Base-by-base conservation (phyloP, 1,140 invertebrate species). In the Heliconius congener region DNA sequence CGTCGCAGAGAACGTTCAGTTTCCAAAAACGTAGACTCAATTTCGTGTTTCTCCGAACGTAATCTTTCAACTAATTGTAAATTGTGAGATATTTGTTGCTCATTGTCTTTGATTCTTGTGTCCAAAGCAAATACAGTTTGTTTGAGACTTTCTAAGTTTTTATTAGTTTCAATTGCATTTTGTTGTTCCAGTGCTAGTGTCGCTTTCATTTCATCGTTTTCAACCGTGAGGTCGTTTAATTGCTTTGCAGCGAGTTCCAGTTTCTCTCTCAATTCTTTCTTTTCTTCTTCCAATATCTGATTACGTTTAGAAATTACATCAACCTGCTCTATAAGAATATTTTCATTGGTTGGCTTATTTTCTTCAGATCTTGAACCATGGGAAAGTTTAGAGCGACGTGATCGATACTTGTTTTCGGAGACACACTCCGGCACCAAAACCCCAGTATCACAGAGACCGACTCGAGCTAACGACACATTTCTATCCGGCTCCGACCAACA, bases 401-500 rank as follows among this genome's bases (percentile, higher is more conserved):
- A 77, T n/a, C 87, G 82, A 76, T 82, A 84, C 78, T 84, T 88
- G 46, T 73, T 83, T 8, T 93, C 92, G 0, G 89, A 88, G 27
- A 83, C 83, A 19, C 85, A 87, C 80, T 94, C 91, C 50, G 79
- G 81, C 11, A 81, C 80, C 16, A 78, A 81, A 2, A 93, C 81
- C 18, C 90, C 91, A 16, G 91, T 91, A 71, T 92, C 95, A 74
- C 94, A 95, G 6, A 98, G 90, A 2, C 97, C 97, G 66, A 98
- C 98, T 79, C 97, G 95, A 0, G 96, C 97, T 77, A 97, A 90
- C 0, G 97, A 98, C 1, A 98, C 97, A 77, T 96, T 96, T 78
- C 97, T 95, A 85, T 98, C 97, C 0, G 97, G 97, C 88, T 98
- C 97, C 0, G 97, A 98, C 96, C 97, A 98, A 27, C 97, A 96